phyloP scores from a whole-genome alignment of 2,113 vertebrate species.

The Neofelis nebulosa region DNA sequence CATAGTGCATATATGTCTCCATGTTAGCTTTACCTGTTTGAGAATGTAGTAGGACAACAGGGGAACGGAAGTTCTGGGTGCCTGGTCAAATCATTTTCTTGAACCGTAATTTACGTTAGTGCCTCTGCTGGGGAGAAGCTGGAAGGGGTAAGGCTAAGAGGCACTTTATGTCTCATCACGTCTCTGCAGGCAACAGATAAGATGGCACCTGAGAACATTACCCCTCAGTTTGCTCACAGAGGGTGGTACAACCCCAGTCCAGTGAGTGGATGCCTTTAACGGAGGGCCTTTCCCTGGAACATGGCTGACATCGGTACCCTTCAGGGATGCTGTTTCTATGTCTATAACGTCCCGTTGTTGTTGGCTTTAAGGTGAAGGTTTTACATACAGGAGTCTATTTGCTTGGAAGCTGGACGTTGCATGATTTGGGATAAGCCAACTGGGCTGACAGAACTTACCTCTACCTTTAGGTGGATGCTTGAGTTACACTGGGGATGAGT shows the following conservation, averaged over 20 bases:
- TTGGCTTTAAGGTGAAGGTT: neutral
- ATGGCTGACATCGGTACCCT: neutral
- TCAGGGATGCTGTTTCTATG: neutral
- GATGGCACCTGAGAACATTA: rapidly evolving
- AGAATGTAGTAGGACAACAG: neutral
- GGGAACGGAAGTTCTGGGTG: neutral
- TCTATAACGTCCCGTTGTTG: neutral
- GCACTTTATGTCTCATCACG: neutral
- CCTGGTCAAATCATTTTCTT: neutral
- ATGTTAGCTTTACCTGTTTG: neutral
- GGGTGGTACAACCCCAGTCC: rapidly evolving
- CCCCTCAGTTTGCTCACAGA: neutral
- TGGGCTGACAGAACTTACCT: neutral
- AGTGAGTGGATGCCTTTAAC: neutral
- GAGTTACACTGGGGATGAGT: neutral
- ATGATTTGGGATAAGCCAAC: neutral
- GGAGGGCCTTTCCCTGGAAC: neutral
- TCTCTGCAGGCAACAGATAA: neutral
- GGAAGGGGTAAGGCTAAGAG: neutral
- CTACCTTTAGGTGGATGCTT: neutral
- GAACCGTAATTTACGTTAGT: neutral
- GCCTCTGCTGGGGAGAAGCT: neutral
- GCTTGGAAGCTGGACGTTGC: neutral
- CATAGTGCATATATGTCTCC: neutral
- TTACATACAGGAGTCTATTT: neutral